These are phyloP conservation scores for Pristionchus entomophagus DNA, from an alignment of 2,888 invertebrate genomes.

Conservation along the genomic window DNA sequence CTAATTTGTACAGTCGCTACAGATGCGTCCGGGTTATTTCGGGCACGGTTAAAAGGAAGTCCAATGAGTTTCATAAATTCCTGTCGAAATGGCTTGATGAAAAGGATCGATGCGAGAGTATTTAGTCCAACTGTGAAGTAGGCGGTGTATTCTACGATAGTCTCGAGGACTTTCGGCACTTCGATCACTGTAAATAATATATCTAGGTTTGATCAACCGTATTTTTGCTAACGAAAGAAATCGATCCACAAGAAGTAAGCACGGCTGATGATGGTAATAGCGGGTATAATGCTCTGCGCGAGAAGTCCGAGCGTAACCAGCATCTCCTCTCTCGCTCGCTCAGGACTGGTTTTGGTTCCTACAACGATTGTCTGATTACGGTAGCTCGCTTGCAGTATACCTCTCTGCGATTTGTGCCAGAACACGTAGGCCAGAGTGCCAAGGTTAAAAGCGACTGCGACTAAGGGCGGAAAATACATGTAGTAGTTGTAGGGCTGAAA, in stretches of 20 bases:
- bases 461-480: slow-evolving; percentile 9
- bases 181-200: background rate
- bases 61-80: background rate
- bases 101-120: slow-evolving; percentile 7
- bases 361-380: background rate
- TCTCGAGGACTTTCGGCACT: background rate
- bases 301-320: background rate
- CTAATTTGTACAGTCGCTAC: no score
- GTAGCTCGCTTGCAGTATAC: background rate
- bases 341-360: background rate
- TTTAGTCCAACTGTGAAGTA: background rate
- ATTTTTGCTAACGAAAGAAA: background rate
- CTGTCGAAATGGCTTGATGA: background rate
- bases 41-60: no score
- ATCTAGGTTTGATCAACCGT: background rate
- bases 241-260: background rate
- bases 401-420: background rate
- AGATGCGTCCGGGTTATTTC: no score
- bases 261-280: background rate
- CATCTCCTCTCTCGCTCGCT: background rate
- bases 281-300: background rate
- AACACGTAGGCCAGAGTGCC: background rate
- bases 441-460: background rate
- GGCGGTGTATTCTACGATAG: background rate
- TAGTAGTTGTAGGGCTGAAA: slow-evolving; percentile 21